phyloP scores from a whole-genome alignment of 2,113 vertebrate species.

The Sylvia atricapilla region DNA sequence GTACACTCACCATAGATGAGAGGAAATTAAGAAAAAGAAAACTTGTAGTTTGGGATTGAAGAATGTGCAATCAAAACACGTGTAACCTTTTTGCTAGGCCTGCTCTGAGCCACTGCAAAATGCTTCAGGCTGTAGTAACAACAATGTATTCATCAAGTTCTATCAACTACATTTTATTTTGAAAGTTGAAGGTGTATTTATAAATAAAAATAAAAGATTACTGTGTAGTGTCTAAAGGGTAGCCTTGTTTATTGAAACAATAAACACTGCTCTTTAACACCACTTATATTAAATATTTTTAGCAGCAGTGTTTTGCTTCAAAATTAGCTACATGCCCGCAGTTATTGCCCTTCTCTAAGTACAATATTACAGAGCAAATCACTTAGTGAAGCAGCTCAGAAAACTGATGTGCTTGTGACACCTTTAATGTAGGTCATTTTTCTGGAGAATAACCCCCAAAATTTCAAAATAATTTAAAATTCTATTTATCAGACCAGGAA shows the following conservation, averaged over 20 bases:
- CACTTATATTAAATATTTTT: not conserved
- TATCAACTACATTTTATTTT: not conserved
- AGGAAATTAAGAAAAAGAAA: not conserved
- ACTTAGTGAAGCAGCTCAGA: not conserved
- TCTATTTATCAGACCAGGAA: not conserved
- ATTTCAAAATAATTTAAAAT: not conserved
- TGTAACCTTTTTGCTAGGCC: not conserved
- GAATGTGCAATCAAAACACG: not conserved
- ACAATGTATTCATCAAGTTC: not conserved
- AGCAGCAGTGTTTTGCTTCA: not conserved
- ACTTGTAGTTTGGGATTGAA: not conserved
- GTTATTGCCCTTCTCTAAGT: not conserved
- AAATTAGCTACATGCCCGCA: not conserved
- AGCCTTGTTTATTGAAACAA: not conserved
- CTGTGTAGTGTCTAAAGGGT: not conserved
- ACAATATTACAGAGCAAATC: not conserved
- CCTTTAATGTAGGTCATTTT: not conserved
- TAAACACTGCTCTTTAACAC: not conserved
- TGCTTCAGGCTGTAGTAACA: not conserved
- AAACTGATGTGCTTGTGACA: not conserved
- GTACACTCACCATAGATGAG: not conserved
- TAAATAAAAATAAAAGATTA: not conserved
- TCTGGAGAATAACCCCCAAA: not conserved
- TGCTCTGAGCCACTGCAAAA: not conserved
- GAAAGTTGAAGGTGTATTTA: not conserved